Evolutionary conservation across 2,888 invertebrate genomes (phyloP).

Genomic region (Amaurobius ferox): DNA sequence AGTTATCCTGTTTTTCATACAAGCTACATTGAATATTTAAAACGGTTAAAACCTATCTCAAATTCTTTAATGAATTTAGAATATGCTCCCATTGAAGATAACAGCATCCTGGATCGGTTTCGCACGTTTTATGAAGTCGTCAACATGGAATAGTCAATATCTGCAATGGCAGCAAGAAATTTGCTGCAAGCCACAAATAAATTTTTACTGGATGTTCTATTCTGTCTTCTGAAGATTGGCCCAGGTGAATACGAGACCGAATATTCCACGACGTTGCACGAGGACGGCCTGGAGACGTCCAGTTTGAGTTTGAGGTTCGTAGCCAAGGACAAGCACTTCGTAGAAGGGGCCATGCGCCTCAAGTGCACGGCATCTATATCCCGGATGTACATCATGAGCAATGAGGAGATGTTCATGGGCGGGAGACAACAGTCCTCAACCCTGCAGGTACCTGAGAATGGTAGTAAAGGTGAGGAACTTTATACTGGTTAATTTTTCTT

Average conservation of each 20-base stretch:
- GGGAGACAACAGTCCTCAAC: conserved; percentile 49
- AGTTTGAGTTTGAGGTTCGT: conserved; percentile 70
- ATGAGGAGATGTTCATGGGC: conserved; percentile 68
- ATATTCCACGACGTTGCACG: conserved; percentile 72
- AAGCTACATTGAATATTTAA: too few species aligned
- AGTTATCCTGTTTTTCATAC: too few species aligned
- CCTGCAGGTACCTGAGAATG: conserved; percentile 51
- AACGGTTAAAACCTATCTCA: too few species aligned
- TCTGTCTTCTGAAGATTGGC: conserved; percentile 40
- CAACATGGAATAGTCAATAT: too few species aligned
- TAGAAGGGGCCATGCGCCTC: conserved; percentile 57
- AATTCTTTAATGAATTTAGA: too few species aligned
- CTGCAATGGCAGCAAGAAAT: too few species aligned
- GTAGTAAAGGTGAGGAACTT: conserved; percentile 40
- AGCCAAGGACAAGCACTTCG: conserved; percentile 69
- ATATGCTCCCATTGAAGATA: too few species aligned
- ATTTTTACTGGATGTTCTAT: too few species aligned
- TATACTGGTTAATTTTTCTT: too few species aligned
- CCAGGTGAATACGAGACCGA: conserved; percentile 62
- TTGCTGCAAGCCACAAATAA: too few species aligned
- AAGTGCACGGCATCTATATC: conserved; percentile 71
- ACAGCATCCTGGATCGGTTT: too few species aligned
- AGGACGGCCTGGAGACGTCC: conserved; percentile 73
- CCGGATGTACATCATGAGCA: conserved; percentile 68
- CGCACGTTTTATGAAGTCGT: too few species aligned